A percentile compares a stretch with the other conserved stretches of the same genome.
These are phyloP conservation scores for Oxytorus armatus DNA, from an alignment of 2,888 invertebrate genomes.

Conservation along the genomic window DNA sequence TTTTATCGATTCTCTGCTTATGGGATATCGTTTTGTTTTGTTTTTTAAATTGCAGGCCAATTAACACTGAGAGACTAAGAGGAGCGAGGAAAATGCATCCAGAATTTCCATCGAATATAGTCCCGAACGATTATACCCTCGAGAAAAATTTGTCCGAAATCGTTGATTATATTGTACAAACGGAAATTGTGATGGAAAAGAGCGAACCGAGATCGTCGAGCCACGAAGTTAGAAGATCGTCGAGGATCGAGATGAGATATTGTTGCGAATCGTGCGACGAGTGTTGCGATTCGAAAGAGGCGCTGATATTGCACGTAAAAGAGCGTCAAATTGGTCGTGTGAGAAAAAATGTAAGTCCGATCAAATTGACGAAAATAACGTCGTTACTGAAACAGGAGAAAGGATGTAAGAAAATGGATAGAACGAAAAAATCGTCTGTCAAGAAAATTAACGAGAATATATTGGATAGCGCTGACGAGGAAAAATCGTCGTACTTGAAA, in stretches of 20 bases:
- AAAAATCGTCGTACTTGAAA: background rate
- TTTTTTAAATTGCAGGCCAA: slow-evolving; percentile 42
- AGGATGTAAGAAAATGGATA: slow-evolving; percentile 9
- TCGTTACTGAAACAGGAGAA: slow-evolving; percentile 7
- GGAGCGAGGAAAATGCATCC: slow-evolving; percentile 33
- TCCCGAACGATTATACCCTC: background rate
- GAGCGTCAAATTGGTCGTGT: slow-evolving; percentile 72
- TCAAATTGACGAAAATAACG: slow-evolving; percentile 23
- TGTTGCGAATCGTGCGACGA: slow-evolving; percentile 73
- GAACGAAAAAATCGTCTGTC: background rate
- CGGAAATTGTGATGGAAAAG: background rate
- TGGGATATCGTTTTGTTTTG: slow-evolving; percentile 26
- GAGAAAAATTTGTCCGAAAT: slow-evolving; percentile 13
- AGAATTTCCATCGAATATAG: background rate
- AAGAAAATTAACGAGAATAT: background rate
- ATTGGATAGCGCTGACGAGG: background rate
- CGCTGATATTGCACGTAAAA: slow-evolving; percentile 72
- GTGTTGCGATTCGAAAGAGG: slow-evolving; percentile 65
- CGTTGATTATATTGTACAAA: slow-evolving; percentile 12
- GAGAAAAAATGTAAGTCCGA: slow-evolving; percentile 37
- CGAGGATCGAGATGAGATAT: background rate
- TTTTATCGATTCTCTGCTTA: too few relatives aligned
- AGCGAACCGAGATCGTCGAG: background rate
- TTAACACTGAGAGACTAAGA: slow-evolving; percentile 35
- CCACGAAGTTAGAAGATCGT: background rate